A percentile compares a stretch with the other conserved stretches of the same genome.
Conservation (phyloP, 2,888 invertebrate genomes). For the Dastarcus helophoroides region DNA sequence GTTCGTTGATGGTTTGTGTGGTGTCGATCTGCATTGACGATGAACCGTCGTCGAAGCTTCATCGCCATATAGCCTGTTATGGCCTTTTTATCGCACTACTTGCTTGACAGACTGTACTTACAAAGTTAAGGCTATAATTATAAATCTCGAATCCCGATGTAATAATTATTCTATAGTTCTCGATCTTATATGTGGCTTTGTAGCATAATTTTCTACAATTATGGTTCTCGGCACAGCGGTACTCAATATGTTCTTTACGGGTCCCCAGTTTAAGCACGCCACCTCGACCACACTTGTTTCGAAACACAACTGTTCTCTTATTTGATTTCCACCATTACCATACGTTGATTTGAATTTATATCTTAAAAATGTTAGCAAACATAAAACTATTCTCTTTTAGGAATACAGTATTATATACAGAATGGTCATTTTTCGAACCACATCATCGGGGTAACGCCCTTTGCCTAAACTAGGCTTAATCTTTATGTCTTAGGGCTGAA, state of each 20-base stretch:
- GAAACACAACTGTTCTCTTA: too few relatives aligned
- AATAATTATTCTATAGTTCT: slow-evolving; percentile 35
- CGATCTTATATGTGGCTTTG: slow-evolving; percentile 29
- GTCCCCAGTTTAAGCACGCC: too few relatives aligned
- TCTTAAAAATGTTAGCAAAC: too few relatives aligned
- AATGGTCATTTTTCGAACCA: too few relatives aligned
- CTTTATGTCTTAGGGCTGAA: too few relatives aligned
- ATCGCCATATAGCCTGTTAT: slow-evolving; percentile 9
- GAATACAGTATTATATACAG: too few relatives aligned
- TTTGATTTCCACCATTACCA: too few relatives aligned
- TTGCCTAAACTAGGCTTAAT: too few relatives aligned
- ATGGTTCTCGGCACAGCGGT: slow-evolving; percentile 15
- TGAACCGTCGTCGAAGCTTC: slow-evolving; percentile 1
- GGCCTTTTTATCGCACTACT: slow-evolving; percentile 23
- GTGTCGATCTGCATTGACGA: slow-evolving; percentile 8
- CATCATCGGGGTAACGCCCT: too few relatives aligned
- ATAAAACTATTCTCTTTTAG: too few relatives aligned
- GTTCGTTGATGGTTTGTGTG: slow-evolving; percentile 2
- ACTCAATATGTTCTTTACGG: slow-evolving; percentile 1
- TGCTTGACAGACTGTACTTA: slow-evolving; percentile 27
- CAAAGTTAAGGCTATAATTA: slow-evolving; percentile 33
- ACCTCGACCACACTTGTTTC: too few relatives aligned
- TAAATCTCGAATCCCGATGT: slow-evolving; percentile 34
- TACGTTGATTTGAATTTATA: too few relatives aligned
- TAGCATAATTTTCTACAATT: slow-evolving; percentile 35